Conservation (phyloP, 2,113 vertebrate genomes). For the Phalacrocorax brasilianus region DNA sequence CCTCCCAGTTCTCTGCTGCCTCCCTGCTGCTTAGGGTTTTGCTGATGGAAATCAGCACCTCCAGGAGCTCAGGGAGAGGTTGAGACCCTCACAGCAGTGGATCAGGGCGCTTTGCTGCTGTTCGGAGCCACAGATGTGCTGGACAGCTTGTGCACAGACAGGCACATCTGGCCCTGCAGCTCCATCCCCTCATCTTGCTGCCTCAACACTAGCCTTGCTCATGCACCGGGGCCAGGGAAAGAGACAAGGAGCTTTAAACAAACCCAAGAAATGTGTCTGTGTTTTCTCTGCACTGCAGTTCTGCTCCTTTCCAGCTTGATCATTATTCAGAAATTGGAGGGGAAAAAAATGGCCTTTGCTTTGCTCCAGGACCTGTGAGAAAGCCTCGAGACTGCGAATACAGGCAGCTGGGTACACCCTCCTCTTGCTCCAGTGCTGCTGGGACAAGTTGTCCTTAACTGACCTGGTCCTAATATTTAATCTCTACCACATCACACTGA, state of each 20-base stretch:
- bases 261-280: not conserved
- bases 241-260: not conserved
- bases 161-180: not conserved
- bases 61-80: not conserved
- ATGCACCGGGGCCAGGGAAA: accelerated
- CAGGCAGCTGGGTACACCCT: not conserved
- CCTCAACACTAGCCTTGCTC: not conserved
- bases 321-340: not conserved
- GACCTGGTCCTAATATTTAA: not conserved
- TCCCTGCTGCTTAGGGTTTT: not conserved
- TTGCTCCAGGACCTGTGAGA: not conserved
- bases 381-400: not conserved
- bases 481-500: not conserved
- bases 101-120: not conserved
- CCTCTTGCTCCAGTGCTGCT: not conserved
- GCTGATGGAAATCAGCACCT: not conserved
- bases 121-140: not conserved
- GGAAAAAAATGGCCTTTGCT: not conserved
- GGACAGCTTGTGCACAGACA: not conserved
- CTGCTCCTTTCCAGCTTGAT: not conserved
- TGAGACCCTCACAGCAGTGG: not conserved
- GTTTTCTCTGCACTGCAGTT: not conserved
- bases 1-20: not conserved
- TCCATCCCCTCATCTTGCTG: not conserved
- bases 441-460: not conserved